Evolutionary conservation across 1,140 invertebrate genomes (phyloP), one percentile per base, ranked within the genome.

Genomic region (Acromyrmex heyeri): DNA sequence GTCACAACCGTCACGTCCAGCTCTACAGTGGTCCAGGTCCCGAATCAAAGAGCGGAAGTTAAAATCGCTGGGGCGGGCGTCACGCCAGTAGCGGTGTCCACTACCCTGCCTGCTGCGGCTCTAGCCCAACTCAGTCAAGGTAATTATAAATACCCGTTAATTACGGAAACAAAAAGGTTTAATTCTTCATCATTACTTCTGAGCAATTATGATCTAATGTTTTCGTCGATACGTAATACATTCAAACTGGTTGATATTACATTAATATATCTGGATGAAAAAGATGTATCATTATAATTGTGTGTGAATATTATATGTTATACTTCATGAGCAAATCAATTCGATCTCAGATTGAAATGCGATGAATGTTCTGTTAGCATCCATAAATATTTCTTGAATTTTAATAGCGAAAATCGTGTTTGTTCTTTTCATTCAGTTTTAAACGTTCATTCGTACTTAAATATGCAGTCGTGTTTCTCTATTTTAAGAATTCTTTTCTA

Each of bases 1-100:
- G 30, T 38, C 12, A 61, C 79, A 16, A 87, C 76, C 12, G 79
- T 87, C 72, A 88, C 88, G 38, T 88, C 85, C 77, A 64, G 87
- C 44, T 73, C 92, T 14, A 86, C 88, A 69, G 73, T 86, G 64
- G 86, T 86, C 77, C 86, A 65, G 12, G 67, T 70, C 44, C 76
- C 90, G 53, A 85, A 89, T 34, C 93, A 87, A 61, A 91, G 91
- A 30, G 92, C 96, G 21, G 96, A 97, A 94, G 96, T 97, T n/a
- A 97, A 97, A 93, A 96, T 97, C 81, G 94, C 96, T 75, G 96
- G 96, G n/a, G 95, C 96, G 85, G 96, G 96, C 57, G 96, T 95
- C 73, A 97, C 96, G 27, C 96, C 96, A 34, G 95, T 97, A 87
- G 96, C 96, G 34, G 95, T 96, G 72, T 96, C 96, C 48, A 96